Evolutionary conservation across 2,113 vertebrate genomes (phyloP).

Genomic region (Clarias magur): DNA sequence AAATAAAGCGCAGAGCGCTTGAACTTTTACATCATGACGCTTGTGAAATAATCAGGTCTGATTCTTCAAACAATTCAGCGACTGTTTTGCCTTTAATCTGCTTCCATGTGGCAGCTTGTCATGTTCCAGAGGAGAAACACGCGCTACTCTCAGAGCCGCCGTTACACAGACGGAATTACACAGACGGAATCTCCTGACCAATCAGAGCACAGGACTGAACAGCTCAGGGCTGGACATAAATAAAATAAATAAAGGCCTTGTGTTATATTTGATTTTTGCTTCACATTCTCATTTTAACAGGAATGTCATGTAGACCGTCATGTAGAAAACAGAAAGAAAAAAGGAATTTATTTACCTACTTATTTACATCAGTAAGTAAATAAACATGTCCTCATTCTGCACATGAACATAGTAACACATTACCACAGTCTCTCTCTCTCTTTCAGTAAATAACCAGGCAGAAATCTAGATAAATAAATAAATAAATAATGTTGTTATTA

Average conservation of each 20-base stretch:
- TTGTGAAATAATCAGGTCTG: not conserved
- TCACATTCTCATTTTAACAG: not conserved
- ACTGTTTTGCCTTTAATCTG: not conserved
- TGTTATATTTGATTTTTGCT: not conserved
- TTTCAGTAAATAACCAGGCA: not conserved
- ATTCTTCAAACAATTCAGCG: too few species aligned
- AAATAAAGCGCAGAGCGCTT: not conserved
- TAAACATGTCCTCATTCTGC: too few species aligned
- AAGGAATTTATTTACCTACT: too few species aligned
- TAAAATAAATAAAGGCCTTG: not conserved
- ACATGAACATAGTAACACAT: too few species aligned
- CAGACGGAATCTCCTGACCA: not conserved
- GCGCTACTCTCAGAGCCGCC: not conserved
- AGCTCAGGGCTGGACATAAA: not conserved
- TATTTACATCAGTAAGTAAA: not conserved
- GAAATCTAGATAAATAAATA: not conserved
- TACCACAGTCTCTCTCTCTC: too few species aligned
- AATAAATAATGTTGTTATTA: not conserved
- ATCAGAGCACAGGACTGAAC: not conserved
- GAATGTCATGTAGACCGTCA: not conserved
- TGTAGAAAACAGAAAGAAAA: too few species aligned
- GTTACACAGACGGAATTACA: not conserved
- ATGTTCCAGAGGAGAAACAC: not conserved
- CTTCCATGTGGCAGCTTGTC: not conserved
- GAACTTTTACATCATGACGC: not conserved